Conservation (phyloP, 1,140 invertebrate genomes). For the Harlomillsia oculata region DNA sequence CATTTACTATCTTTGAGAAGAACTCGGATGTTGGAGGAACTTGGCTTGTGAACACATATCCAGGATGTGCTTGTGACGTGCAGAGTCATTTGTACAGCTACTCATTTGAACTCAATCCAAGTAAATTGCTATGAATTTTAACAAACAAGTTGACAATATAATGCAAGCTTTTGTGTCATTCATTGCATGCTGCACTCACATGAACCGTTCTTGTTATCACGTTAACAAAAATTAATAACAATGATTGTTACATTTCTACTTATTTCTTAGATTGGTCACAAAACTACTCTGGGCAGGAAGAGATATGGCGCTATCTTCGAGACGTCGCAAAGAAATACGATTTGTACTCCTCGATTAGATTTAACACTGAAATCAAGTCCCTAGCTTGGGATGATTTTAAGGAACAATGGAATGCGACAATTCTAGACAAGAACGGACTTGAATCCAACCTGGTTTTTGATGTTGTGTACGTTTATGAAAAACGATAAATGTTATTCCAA, state of each 20-base stretch:
- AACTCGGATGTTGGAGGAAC: constrained; percentile 25
- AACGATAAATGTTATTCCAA: neutral
- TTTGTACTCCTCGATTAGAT: constrained; percentile 13
- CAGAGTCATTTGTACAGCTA: constrained; percentile 24
- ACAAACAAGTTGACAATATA: neutral
- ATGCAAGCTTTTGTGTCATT: neutral
- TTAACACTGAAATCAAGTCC: constrained; percentile 16
- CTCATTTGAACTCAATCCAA: constrained; percentile 28
- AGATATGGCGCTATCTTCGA: constrained; percentile 21
- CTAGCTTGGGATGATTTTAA: constrained; percentile 12
- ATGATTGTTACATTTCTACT: neutral
- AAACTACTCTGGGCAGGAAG: constrained; percentile 13
- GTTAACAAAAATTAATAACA: neutral
- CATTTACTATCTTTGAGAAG: constrained; percentile 23
- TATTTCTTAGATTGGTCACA: constrained; percentile 19
- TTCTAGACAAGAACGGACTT: neutral
- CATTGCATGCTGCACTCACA: too few species aligned
- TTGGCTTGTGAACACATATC: constrained; percentile 29
- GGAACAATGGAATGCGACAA: constrained; percentile 13
- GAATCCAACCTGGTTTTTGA: neutral
- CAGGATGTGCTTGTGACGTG: constrained; percentile 26
- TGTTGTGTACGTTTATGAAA: neutral
- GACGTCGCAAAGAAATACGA: constrained; percentile 19
- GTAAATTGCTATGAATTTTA: constrained; percentile 4
- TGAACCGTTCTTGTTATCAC: neutral